Evolutionary conservation across 2,888 invertebrate species (phyloP), one percentile per base, ranked within the genome.

Genomic region (Caradrina kadenii): DNA sequence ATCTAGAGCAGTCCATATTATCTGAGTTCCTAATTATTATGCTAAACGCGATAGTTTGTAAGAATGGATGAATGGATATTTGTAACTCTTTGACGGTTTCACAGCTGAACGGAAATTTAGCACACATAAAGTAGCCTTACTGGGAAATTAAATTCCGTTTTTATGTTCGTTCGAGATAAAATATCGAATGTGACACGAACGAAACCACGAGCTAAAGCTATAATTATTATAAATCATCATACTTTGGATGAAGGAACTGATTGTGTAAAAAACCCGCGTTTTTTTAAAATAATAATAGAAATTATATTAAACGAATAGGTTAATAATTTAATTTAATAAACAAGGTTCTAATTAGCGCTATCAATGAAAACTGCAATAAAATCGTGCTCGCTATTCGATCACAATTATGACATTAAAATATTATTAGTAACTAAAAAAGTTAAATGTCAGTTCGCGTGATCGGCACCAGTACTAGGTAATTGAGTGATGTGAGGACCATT

Each of bases 361-460:
- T 22, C n/a, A 59, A 19, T 39, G 17, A 55, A 62, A 54, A 49
- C 63, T 19, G 21, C 26, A 56, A 10, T 42, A 19, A 54, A 62
- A 64, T 63, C 55, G n/a, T 61, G 63, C 56, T 54, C 42, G 63
- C 70, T 54, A 62, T 54, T 61, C 63, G 62, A 62, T 77, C 63
- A 67, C 52, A 76, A 77, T 64, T 52, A 66, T 53, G 52, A 50
- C 39, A 63, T 64, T 77, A 67, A 71, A 81, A 59, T 59, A 71
- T 81, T 61, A 67, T 70, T 76, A 54, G 49, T 54, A 11, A 62
- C 52, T 63, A 77, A 81, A 80, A 77, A 65, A 78, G 79, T 65
- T 79, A 79, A 79, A 71, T 62, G 64, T 56, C 10, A 31, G 72
- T 81, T 79, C 15, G 79, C 79, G 79, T 81, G 79, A 78, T 69